phyloP scores from a whole-genome alignment of 2,113 vertebrate species.

The Perccottus glenii region DNA sequence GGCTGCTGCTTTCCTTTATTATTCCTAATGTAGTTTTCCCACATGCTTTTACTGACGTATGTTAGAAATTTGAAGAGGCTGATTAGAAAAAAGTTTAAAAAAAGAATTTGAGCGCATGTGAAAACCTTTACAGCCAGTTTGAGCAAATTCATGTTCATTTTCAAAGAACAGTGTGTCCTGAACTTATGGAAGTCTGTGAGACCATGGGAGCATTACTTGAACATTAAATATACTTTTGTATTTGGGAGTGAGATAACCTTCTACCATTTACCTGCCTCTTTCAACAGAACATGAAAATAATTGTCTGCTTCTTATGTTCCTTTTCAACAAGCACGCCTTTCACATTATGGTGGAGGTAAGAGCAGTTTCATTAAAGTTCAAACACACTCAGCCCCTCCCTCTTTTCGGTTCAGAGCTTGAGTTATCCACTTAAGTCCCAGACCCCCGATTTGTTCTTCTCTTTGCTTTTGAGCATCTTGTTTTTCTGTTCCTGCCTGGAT shows the following conservation, averaged over 20 bases:
- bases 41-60: no score
- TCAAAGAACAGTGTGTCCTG: no score
- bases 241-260: constrained; percentile 29
- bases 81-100: no score
- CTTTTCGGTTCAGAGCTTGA: constrained; percentile 60
- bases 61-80: no score
- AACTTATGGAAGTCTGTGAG: no score
- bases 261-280: constrained; percentile 61
- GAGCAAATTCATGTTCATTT: no score
- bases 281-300: constrained; percentile 83
- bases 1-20: no score
- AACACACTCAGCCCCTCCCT: constrained; percentile 38
- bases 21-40: no score
- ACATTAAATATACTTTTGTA: neutral
- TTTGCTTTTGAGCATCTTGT: constrained; percentile 39
- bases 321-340: constrained; percentile 96
- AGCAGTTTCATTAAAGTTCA: constrained; percentile 80
- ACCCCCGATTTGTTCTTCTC: constrained; percentile 43
- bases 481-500: constrained; percentile 53
- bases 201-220: no score
- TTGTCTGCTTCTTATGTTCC: constrained; percentile 80
- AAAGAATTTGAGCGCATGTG: no score
- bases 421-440: constrained; percentile 48
- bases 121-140: no score
- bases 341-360: constrained; percentile 99